A percentile compares a stretch with the other conserved stretches of the same genome.
phyloP scores from a whole-genome alignment of 2,113 vertebrate genomes.

The Psophia crepitans region DNA sequence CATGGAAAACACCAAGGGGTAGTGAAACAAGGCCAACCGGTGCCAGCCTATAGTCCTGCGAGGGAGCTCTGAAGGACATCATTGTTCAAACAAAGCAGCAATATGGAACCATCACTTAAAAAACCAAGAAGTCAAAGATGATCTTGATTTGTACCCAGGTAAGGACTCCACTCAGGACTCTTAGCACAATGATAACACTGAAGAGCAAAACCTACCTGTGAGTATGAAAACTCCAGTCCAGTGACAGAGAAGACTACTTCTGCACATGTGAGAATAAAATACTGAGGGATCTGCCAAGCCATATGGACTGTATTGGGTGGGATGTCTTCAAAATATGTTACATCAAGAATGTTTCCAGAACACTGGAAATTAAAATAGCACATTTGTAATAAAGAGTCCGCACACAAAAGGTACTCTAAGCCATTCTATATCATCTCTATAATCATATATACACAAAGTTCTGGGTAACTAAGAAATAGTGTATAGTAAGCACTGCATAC shows the following conservation, averaged over 20 bases:
- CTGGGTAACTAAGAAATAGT: neutral
- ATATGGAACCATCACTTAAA: neutral
- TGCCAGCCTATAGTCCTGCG: neutral
- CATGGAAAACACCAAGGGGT: neutral
- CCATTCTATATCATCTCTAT: neutral
- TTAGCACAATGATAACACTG: neutral
- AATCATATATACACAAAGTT: neutral
- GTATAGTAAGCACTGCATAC: neutral
- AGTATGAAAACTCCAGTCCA: conserved; percentile 94
- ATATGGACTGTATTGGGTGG: conserved; percentile 83
- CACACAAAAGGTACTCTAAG: neutral
- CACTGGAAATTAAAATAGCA: conserved; percentile 45
- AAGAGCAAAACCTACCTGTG: conserved; percentile 81
- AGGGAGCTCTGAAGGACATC: neutral
- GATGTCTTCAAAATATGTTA: conserved; percentile 74
- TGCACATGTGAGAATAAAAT: conserved; percentile 88
- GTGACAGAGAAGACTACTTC: conserved; percentile 96
- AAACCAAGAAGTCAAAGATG: neutral
- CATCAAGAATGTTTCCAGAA: fast-evolving
- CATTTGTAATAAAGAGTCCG: neutral
- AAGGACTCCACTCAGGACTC: too few species aligned
- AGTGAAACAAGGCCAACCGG: neutral
- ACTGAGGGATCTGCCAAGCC: conserved; percentile 95
- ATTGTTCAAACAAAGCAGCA: neutral
- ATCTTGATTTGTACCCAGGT: neutral